These are phyloP conservation scores for Drosophila macrospina DNA, from an alignment of 2,888 invertebrate species.

Conservation along the genomic window DNA sequence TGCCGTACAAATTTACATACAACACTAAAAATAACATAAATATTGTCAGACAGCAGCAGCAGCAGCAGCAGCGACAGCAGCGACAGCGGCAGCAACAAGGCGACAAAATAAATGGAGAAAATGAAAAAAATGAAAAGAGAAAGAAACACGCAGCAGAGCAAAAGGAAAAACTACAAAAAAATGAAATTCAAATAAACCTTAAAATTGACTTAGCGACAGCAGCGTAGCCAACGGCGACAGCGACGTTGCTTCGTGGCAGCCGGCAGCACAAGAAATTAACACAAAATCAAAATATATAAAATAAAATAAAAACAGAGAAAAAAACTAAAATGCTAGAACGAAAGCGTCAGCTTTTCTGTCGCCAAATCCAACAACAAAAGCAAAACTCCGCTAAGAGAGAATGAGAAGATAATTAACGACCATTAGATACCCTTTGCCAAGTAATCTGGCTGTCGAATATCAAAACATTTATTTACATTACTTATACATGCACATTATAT, in stretches of 20 bases:
- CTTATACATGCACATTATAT: not conserved
- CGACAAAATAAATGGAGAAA: slow-evolving; percentile 53
- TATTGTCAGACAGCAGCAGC: slow-evolving; percentile 45
- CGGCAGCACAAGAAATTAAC: slow-evolving; percentile 72
- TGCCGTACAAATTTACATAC: slow-evolving; percentile 67
- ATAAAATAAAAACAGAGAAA: slow-evolving; percentile 21
- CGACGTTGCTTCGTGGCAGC: slow-evolving; percentile 45
- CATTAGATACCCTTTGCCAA: slow-evolving; percentile 22
- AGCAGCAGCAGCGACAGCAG: slow-evolving; percentile 25
- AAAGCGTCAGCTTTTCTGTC: slow-evolving; percentile 55
- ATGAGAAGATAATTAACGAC: not conserved
- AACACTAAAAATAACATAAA: slow-evolving; percentile 73
- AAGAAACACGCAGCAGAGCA: slow-evolving; percentile 25
- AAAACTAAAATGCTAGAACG: slow-evolving; percentile 39
- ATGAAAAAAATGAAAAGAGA: slow-evolving; percentile 23
- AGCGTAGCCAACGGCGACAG: slow-evolving; percentile 39
- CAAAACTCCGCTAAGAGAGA: slow-evolving; percentile 9
- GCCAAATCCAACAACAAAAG: slow-evolving; percentile 29
- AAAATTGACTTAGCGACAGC: slow-evolving; percentile 73
- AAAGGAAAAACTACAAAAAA: slow-evolving; percentile 65
- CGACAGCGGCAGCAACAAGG: slow-evolving; percentile 39
- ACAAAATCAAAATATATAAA: slow-evolving; percentile 61
- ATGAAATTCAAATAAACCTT: slow-evolving; percentile 80
- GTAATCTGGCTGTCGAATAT: not conserved
- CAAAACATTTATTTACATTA: too few species aligned